Percentiles rank a stretch among this genome's conserved stretches.
phyloP scores from a whole-genome alignment of 2,113 vertebrate species.

The Gavialis gangeticus region DNA sequence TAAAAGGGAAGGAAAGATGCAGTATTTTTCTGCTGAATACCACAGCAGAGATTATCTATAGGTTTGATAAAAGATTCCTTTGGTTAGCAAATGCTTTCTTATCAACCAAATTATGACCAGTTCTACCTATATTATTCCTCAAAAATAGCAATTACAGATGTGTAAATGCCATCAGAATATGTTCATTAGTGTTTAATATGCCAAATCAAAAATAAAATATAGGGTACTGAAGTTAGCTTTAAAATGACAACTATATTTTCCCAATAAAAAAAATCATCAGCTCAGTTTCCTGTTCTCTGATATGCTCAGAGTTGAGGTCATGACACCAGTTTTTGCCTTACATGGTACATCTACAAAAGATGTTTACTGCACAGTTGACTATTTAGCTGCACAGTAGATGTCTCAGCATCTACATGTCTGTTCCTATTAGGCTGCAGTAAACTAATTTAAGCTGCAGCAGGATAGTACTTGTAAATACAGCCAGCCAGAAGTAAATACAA shows the following conservation, averaged over 20 bases:
- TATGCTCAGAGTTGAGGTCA: too few species aligned
- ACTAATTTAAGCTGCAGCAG: too few species aligned
- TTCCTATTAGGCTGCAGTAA: too few species aligned
- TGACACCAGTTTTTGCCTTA: too few species aligned
- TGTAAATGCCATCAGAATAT: not conserved
- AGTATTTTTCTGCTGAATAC: not conserved
- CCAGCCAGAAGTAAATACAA: too few species aligned
- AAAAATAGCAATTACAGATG: not conserved
- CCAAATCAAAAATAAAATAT: not conserved
- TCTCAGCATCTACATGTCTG: too few species aligned
- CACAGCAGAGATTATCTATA: not conserved
- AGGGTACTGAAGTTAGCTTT: not conserved
- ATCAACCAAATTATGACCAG: not conserved
- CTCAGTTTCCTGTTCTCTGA: not conserved
- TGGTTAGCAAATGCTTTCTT: not conserved
- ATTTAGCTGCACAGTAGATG: too few species aligned
- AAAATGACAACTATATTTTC: conserved; percentile 5
- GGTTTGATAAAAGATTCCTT: not conserved
- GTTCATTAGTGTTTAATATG: conserved; percentile 5
- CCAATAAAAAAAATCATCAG: not conserved
- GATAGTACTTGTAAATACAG: too few species aligned
- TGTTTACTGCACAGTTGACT: too few species aligned
- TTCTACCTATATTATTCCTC: not conserved
- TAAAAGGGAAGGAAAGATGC: not conserved
- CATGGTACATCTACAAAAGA: too few species aligned